Conservation (phyloP, 2,113 vertebrate genomes). For the Cnemophilus loriae region DNA sequence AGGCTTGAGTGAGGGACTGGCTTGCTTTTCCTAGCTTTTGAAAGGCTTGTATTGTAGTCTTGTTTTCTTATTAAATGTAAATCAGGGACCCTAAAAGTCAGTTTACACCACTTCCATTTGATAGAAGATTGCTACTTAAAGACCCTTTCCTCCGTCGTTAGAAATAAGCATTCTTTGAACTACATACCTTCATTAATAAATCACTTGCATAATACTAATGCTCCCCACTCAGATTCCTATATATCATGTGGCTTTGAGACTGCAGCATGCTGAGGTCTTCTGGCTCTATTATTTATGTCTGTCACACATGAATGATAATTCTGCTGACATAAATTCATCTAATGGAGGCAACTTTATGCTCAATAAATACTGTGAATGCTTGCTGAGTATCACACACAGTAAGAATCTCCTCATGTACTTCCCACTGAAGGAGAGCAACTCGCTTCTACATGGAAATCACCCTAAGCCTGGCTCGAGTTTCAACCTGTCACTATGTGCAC, state of each 20-base stretch:
- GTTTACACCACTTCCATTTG: not conserved
- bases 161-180: conserved; percentile 1
- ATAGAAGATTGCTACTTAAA: not conserved
- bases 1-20: not conserved
- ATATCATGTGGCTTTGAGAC: not conserved
- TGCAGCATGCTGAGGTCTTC: not conserved
- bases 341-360: not conserved
- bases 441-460: not conserved
- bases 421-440: not conserved
- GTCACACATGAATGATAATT: not conserved
- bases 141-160: not conserved
- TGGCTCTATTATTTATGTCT: not conserved
- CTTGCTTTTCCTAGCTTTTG: not conserved
- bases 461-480: not conserved
- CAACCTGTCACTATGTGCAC: not conserved
- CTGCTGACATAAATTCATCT: not conserved
- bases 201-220: not conserved
- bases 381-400: not conserved
- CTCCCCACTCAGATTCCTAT: not conserved
- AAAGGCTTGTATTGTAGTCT: not conserved
- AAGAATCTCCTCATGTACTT: not conserved
- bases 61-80: not conserved
- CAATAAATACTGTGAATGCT: conserved; percentile 1
- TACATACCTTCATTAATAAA: not conserved
- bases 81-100: not conserved